phyloP scores from a whole-genome alignment of 53 echinoderm and acorn worm species.

The Actinopyga echinites region DNA sequence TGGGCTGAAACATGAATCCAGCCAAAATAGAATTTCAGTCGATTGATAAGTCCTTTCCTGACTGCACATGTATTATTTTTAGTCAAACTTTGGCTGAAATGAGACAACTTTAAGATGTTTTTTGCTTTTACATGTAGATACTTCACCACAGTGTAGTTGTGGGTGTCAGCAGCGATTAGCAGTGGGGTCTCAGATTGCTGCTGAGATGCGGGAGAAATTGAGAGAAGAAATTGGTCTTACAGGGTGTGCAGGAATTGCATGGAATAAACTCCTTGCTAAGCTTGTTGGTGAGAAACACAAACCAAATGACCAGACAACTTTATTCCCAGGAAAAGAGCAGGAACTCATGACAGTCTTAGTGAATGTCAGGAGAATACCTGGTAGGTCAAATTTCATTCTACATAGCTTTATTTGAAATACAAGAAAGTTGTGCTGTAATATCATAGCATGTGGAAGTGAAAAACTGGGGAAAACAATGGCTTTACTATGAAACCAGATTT shows the following conservation, averaged over 20 bases:
- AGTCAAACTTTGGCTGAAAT: too few relatives aligned
- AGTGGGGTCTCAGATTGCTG: conserved; percentile 80
- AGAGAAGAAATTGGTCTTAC: conserved; percentile 66
- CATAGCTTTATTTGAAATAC: too few relatives aligned
- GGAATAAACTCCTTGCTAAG: conserved; percentile 90
- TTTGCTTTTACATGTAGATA: too few relatives aligned
- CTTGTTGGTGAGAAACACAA: conserved; percentile 80
- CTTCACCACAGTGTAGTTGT: conserved; percentile 54
- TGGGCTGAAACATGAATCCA: too few relatives aligned
- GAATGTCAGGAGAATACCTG: conserved; percentile 76
- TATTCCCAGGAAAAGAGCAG: conserved; percentile 55
- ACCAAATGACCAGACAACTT: conserved; percentile 87
- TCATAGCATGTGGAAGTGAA: too few relatives aligned
- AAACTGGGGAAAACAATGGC: too few relatives aligned
- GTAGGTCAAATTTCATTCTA: conserved; percentile 52
- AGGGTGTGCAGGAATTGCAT: conserved; percentile 87
- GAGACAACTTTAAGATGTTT: too few relatives aligned
- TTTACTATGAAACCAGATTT: too few relatives aligned
- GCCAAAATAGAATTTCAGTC: too few relatives aligned
- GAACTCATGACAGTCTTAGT: conserved; percentile 60
- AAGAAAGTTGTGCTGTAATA: too few relatives aligned
- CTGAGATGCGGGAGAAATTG: conserved; percentile 72
- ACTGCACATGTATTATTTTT: too few relatives aligned
- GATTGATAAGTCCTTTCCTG: too few relatives aligned
- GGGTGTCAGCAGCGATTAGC: conserved; percentile 72